Evolutionary conservation across 2,113 vertebrate genomes (phyloP).

Genomic region (Mormyrus iriodes): DNA sequence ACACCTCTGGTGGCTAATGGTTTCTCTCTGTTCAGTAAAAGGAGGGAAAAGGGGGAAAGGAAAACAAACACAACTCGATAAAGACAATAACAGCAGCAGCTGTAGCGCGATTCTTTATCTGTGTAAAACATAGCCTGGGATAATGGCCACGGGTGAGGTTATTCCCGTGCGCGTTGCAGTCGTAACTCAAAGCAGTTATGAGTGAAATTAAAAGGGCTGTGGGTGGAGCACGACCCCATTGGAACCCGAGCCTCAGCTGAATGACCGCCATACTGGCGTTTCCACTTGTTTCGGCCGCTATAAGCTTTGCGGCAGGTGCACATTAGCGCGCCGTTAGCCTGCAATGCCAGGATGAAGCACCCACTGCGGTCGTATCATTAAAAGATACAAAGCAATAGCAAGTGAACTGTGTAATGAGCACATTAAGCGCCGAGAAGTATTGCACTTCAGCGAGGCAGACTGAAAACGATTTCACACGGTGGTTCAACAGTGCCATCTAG

Average conservation of each 20-base stretch:
- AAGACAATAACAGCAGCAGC: not conserved
- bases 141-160: not conserved
- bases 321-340: not conserved
- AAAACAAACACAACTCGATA: not conserved
- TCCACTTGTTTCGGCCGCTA: not conserved
- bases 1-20: constrained; percentile 1
- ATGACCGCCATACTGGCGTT: not conserved
- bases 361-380: constrained; percentile 10
- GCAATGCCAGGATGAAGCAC: not conserved
- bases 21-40: not conserved
- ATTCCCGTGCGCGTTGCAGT: not conserved
- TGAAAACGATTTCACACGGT: not conserved
- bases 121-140: not conserved
- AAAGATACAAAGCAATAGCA: constrained; percentile 8
- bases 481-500: constrained; percentile 13
- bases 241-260: not conserved
- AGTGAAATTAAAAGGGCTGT: not conserved
- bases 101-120: not conserved
- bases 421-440: not conserved
- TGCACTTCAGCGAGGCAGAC: not conserved
- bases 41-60: too few species aligned
- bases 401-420: constrained; percentile 4
- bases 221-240: not conserved
- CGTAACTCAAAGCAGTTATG: not conserved
- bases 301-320: not conserved